Evolutionary conservation across 2,797 vertebrate species (phyloP), one percentile per base, ranked within the genome.

Genomic region (Tapera naevia): DNA sequence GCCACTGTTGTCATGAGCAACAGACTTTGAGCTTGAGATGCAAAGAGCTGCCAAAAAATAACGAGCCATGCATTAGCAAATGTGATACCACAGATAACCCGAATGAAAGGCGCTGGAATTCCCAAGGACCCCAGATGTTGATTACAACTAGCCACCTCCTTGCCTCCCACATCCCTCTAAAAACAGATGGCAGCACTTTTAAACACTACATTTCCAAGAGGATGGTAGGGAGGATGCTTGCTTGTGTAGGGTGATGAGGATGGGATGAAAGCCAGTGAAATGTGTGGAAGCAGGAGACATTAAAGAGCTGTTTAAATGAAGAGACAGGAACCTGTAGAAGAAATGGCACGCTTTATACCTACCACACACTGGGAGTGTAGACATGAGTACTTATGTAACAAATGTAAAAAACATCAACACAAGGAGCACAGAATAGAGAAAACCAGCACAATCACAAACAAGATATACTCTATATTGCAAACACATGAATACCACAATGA

Each of bases 1-100:
- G 99, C 99, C 65, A 99, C 99, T 0, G 99, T 99, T 32, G 99
- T 99, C 98, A 99, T 99, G 39, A 99, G 98, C 76, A 98, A 97
- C 86, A 98, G 97, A 93, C 98, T 99, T 96, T 99, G 98, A 13
- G 99, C 98, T 93, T 99, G 98, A 5, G 98, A 98, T 87, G 98
- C 98, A 92, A 99, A 98, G 75, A 99, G 98, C 99, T 99, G 97
- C 48, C 83, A 88, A 69, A 61, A 58, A 95, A 74, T 46, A 95
- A 82, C 2, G 7, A 81, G 24, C 32, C 1, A 2, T 2, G 19
- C 18, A 88, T 97, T 91, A 97, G 84, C 46, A 39, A 66, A 28
- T 10, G 30, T 66, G 70, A 19, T 17, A 54, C 2, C 2, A 7
- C 30, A 19, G 60, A 15, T 18, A 73, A 64, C 30, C 51, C 4